These are phyloP conservation scores for Stenchaetothrips biformis DNA, from an alignment of 2,888 invertebrate species.

Conservation along the genomic window DNA sequence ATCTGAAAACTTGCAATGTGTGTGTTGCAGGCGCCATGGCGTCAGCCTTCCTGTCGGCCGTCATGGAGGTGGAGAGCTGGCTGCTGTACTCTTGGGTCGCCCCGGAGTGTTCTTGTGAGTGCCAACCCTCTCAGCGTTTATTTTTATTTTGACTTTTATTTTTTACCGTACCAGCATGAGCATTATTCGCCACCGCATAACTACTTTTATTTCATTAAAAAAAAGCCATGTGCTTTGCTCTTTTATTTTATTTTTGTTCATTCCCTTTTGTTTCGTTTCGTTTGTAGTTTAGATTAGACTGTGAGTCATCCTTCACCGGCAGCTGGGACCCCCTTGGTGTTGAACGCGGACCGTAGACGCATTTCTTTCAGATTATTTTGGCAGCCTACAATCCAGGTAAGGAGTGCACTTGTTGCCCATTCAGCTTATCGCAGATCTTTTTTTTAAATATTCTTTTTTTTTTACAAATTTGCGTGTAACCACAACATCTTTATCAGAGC, in stretches of 20 bases:
- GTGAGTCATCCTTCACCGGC: no score
- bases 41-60: constrained; percentile 44
- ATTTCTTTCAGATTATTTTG: no score
- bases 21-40: constrained; percentile 30
- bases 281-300: no score
- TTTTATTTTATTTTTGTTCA: not conserved
- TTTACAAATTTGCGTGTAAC: constrained; percentile 3
- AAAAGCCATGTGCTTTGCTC: not conserved
- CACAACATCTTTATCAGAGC: no score
- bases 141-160: constrained; percentile 26
- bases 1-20: no score
- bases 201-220: not conserved
- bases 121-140: constrained; percentile 35
- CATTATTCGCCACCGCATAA: constrained; percentile 33
- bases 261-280: not conserved
- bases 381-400: no score
- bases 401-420: no score
- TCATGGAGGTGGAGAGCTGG: constrained; percentile 66
- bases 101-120: constrained; percentile 63
- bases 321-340: no score
- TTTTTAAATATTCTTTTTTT: constrained; percentile 45
- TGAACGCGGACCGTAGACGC: no score
- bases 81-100: constrained; percentile 64
- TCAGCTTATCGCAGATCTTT: constrained; percentile 48
- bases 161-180: constrained; percentile 10